A percentile compares a stretch with the other conserved stretches of the same genome.
Evolutionary conservation across 2,888 invertebrate species (phyloP).

Genomic region (Conus canariensis): DNA sequence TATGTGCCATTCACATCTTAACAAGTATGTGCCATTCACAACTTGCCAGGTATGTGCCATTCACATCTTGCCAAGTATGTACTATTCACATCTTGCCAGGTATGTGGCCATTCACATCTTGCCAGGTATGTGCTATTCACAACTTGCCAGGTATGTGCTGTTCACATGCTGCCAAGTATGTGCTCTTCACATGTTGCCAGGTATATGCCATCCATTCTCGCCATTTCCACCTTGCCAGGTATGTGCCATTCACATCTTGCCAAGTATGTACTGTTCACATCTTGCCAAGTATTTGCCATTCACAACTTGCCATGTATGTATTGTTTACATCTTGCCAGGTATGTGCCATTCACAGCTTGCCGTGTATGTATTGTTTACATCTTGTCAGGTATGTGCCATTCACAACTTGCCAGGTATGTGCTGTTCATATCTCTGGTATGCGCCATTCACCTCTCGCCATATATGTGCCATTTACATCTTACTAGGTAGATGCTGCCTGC

Average conservation of each 20-base stretch:
- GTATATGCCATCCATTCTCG: no score
- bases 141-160: slow-evolving; percentile 44
- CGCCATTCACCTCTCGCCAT: not conserved
- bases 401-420: not conserved
- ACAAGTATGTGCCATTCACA: not conserved
- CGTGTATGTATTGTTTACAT: no score
- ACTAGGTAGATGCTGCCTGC: slow-evolving; percentile 53
- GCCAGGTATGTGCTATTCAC: no score
- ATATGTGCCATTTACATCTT: slow-evolving; percentile 59
- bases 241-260: not conserved
- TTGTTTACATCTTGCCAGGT: no score
- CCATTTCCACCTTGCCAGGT: slow-evolving; percentile 60
- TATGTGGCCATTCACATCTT: not conserved
- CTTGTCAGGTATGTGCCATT: not conserved
- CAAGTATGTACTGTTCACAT: no score
- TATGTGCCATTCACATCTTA: slow-evolving; percentile 41
- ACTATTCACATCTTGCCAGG: no score
- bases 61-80: not conserved
- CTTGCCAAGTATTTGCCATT: no score
- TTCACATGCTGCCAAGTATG: slow-evolving; percentile 61
- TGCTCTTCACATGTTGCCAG: not conserved
- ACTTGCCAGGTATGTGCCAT: slow-evolving; percentile 51
- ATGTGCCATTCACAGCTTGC: no score
- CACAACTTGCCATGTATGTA: no score
- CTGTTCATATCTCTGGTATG: slow-evolving; percentile 55